phyloP scores from a whole-genome alignment of 1,140 invertebrate species.

The Mizuhopecten yessoensis region DNA sequence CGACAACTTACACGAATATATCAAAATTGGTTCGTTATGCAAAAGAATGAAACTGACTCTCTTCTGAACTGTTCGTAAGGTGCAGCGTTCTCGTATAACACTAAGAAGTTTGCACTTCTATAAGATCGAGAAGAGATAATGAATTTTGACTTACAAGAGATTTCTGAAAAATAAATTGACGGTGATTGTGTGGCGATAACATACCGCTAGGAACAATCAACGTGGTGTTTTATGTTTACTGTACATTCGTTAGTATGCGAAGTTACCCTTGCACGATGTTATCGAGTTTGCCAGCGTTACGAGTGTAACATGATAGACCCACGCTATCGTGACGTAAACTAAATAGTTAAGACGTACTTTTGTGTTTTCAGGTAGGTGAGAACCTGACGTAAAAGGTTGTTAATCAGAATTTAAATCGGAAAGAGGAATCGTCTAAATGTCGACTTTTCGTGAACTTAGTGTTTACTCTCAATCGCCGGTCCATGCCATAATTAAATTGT shows the following conservation, averaged over 20 bases:
- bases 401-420: conserved; percentile 21
- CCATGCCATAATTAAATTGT: not conserved
- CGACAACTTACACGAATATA: too few species aligned
- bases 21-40: too few species aligned
- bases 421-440: not conserved
- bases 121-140: too few species aligned
- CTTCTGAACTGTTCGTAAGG: too few species aligned
- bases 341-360: not conserved
- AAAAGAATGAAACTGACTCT: too few species aligned
- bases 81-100: too few species aligned
- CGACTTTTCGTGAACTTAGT: not conserved
- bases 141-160: too few species aligned
- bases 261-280: not conserved
- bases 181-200: too few species aligned
- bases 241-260: not conserved
- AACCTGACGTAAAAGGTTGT: not conserved
- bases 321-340: not conserved
- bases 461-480: not conserved
- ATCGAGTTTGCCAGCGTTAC: not conserved
- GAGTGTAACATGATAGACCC: not conserved
- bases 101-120: too few species aligned
- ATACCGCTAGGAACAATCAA: too few species aligned
- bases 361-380: not conserved
- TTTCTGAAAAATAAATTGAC: too few species aligned
- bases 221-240: too few species aligned